A percentile compares a stretch with the other conserved stretches of the same genome.
These are phyloP conservation scores for Athene noctua DNA, from an alignment of 2,113 vertebrate species.

Conservation along the genomic window DNA sequence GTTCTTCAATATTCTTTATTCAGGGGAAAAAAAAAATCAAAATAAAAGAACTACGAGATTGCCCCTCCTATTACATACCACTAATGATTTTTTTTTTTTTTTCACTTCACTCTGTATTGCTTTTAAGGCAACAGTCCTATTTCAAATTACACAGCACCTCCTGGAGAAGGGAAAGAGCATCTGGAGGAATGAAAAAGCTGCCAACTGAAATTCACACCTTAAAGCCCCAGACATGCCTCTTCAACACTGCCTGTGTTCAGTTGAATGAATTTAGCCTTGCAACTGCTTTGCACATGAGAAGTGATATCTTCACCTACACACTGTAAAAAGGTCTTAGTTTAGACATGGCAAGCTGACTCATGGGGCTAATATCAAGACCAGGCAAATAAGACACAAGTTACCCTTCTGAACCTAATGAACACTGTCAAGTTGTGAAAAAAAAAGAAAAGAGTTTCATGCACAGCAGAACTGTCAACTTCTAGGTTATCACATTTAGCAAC, in stretches of 20 bases:
- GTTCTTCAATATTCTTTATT: slow-evolving; percentile 16
- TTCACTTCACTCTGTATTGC: not conserved
- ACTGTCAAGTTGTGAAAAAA: not conserved
- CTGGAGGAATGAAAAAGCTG: not conserved
- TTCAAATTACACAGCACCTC: slow-evolving; percentile 33
- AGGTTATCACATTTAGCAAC: not conserved
- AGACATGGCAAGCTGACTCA: not conserved
- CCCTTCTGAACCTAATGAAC: not conserved
- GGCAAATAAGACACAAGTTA: not conserved
- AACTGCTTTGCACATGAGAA: not conserved
- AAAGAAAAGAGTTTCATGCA: not conserved
- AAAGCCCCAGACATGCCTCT: not conserved
- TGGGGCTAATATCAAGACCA: not conserved
- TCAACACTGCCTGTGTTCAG: not conserved
- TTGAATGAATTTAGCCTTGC: not conserved
- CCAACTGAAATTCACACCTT: not conserved
- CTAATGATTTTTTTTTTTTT: not conserved
- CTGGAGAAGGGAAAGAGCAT: not conserved
- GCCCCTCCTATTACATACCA: not conserved
- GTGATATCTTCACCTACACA: not conserved
- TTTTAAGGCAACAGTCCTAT: not conserved
- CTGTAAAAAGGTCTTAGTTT: not conserved
- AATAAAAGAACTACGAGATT: not conserved
- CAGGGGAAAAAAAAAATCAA: not conserved
- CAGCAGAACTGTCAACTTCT: not conserved